Base-by-base conservation (phyloP, 1,140 invertebrate genomes). In the Lordiphosa stackelbergi region DNA sequence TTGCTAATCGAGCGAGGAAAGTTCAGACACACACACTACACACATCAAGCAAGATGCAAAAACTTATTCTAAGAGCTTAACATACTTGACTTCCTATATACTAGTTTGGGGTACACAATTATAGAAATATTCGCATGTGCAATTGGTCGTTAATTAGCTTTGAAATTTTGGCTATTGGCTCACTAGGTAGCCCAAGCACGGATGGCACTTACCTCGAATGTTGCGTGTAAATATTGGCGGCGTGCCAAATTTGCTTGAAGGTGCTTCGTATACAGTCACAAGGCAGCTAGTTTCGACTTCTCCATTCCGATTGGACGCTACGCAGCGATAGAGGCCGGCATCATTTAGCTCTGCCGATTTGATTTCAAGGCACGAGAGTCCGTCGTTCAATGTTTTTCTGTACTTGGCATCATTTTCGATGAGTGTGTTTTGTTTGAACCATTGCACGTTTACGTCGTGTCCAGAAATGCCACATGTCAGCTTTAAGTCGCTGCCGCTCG, bases 391-490 rank as follows among this genome's bases (percentile, higher is more conserved):
- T 59, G 71, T 73, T 53, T 62, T 77, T 38, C 53, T 77, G 59
- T 87, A 84, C 66, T 87, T 87, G 47, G 58, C 52, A 54, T 56
- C 56, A 43, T 77, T 84, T n/a, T 63, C 53, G 43, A 88, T 74
- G 8, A 51, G 86, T 49, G 89, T 84, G 2, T 93, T 92, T 79
- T 96, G 92, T 79, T 94, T 96, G 34, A 92, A 93, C 95, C 96
- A 98, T 45, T 92, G 91, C 5, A 98, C 89, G 34, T 89, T 90
- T 10, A 95, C 93, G 60, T 95, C 93, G 0, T 94, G 66, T 19
- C 95, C 95, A 66, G 97, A 91, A 2, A 97, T 91, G 53, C 93
- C 93, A 79, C 96, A 98, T 5, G 94, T 95, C 22, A 99, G 87
- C 85, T 93, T 94, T 0, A 96, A 92, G 54, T 91, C 89, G 34